Percentiles rank a stretch among this genome's conserved stretches.
phyloP scores from a whole-genome alignment of 2,797 vertebrate genomes.

The Enteromius thamalakanensis region DNA sequence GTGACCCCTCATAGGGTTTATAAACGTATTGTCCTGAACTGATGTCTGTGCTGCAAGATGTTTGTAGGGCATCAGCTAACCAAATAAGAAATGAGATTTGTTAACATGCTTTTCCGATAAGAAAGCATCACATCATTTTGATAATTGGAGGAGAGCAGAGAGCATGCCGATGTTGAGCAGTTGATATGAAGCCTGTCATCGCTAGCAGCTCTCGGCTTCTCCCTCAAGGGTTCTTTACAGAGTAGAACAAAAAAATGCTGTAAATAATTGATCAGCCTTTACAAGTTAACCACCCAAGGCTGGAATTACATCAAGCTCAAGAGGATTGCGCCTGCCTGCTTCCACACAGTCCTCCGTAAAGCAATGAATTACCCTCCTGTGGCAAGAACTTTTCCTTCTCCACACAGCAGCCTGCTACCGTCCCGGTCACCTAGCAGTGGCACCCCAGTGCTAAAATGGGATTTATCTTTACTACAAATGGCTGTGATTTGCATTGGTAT shows the following conservation, averaged over 20 bases:
- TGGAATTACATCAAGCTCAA: slow-evolving; percentile 72
- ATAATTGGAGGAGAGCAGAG: slow-evolving; percentile 31
- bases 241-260: slow-evolving; percentile 67
- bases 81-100: slow-evolving; percentile 25
- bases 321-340: slow-evolving; percentile 62
- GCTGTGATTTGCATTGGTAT: slow-evolving; percentile 77
- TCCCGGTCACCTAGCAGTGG: slow-evolving; percentile 70
- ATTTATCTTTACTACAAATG: slow-evolving; percentile 65
- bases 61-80: slow-evolving; percentile 8
- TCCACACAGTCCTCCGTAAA: slow-evolving; percentile 53
- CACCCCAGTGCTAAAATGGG: slow-evolving; percentile 52
- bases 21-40: background rate
- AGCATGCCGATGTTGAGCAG: slow-evolving; percentile 12
- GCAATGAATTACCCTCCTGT: slow-evolving; percentile 70
- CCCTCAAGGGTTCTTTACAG: slow-evolving; percentile 59
- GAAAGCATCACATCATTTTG: slow-evolving; percentile 15
- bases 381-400: slow-evolving; percentile 65
- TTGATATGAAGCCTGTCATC: slow-evolving; percentile 56
- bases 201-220: slow-evolving; percentile 50
- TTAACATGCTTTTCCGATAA: slow-evolving; percentile 18
- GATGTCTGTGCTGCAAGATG: background rate
- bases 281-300: slow-evolving; percentile 72
- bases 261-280: slow-evolving; percentile 75
- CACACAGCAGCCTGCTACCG: slow-evolving; percentile 51
- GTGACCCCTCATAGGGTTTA: background rate